Evolutionary conservation across 2,888 invertebrate genomes (phyloP), one percentile per base, ranked within the genome.

Genomic region (Bellardia bayeri): DNA sequence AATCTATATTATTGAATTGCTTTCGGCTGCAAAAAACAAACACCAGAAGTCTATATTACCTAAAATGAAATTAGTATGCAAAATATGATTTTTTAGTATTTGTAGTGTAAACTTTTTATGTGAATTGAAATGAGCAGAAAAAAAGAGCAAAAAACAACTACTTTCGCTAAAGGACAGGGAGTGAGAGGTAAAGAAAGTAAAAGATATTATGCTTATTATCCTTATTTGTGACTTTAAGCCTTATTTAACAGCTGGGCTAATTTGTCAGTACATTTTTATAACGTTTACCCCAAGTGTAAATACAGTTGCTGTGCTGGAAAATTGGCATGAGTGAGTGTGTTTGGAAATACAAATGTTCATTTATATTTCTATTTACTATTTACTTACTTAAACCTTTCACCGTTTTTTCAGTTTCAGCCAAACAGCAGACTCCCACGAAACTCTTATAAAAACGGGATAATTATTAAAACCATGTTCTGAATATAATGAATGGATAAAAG

Each of bases 161-260:
- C 3, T 13, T 13, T 45, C 0, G 2, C 0, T 11, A 45, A 13
- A 13, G 45, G 1, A 23, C 11, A 45, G 45, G 13, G 45, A 13
- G 11, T n/a, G 6, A 64, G 30, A 3, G 54, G 7, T 9, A 72
- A 56, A 58, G 2, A 40, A 40, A 11, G 9, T 16, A 33, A 45
- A 75, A 74, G 23, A 56, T 61, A 63, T 75, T 63, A 76, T 51
- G 23, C 51, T 76, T 64, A 76, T 76, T 76, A 76, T 76, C 54
- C 64, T 64, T 76, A 23, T 64, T 76, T 63, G 64, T 54, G 64
- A 76, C 76, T 64, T 76, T 64, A 76, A 76, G 51, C 76, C 64
- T 51, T 64, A 76, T 51, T 76, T 40, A 76, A 76, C 76, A 76
- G 64, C 76, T 76, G 76, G 49, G 76, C 76, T 76, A 76, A 76